Base-by-base conservation (phyloP, 2,888 invertebrate genomes). In the Melinaea marsaeus region DNA sequence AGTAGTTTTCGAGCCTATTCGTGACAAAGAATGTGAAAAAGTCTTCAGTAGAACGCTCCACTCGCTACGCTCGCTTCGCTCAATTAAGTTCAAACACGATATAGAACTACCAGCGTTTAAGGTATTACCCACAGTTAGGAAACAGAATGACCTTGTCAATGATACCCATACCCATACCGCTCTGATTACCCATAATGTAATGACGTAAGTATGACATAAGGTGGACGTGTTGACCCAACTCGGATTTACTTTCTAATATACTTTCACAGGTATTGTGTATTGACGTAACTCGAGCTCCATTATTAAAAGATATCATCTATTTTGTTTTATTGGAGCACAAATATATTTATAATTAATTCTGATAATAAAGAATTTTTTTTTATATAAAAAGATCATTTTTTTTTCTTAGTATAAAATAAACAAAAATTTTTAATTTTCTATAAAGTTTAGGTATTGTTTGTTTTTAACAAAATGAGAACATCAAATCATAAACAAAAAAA, bases 141-240 rank as follows among this genome's bases (percentile, higher is more conserved):
- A 55, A 45, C 56, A 48, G 51, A 57, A 33, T 67, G 72, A 74
- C 72, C 71, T 74, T 71, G 57, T 73, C 72, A 57, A 61, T 61
- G 57, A 65, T 64, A 54, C 60, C 82, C 78, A 84, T 83, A 78
- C 78, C 77, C 22, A 22, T 22, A 79, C 69, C 81, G 89, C 79
- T 85, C 89, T 74, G 88, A 83, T 88, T 89, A 87, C 88, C 86
- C 76, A 85, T 81, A 85, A 85, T 78, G 79, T 81, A 79, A 83
- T 90, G 90, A 89, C 87, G 84, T 89, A 88, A 86, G 76, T 74
- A 83, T 90, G 90, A 90, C 87, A 89, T 88, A 90, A 89, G 84
- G 72, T 78, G 82, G 83, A 86, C 88, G 88, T 87, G 86, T 81
- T 78, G 79, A 83, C 83, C 81, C 77, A 78, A 86, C 85, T 86